These are phyloP conservation scores for Halictus ligatus DNA, from an alignment of 2,888 invertebrate genomes.

Conservation along the genomic window DNA sequence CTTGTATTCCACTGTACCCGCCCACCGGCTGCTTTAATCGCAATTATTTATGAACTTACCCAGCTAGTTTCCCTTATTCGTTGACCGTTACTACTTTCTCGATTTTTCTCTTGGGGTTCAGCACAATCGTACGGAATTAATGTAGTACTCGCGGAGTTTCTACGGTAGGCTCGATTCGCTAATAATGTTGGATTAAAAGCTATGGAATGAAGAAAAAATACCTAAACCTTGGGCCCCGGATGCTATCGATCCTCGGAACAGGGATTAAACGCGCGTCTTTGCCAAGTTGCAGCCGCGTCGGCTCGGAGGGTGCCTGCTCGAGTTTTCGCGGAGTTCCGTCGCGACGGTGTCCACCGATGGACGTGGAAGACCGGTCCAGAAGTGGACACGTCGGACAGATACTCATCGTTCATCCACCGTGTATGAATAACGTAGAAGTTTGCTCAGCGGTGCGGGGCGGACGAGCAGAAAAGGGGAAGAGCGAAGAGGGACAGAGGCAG, in stretches of 20 bases:
- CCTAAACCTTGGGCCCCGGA: neutral
- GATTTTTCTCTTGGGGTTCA: neutral
- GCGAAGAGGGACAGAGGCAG: conserved; percentile 55
- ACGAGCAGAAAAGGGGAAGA: conserved; percentile 32
- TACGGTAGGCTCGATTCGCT: neutral
- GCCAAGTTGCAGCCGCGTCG: neutral
- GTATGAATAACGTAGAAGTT: conserved; percentile 78
- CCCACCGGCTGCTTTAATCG: neutral
- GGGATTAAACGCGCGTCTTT: conserved; percentile 6
- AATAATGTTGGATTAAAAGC: neutral
- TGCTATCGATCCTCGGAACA: neutral
- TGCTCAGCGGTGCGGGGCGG: conserved; percentile 53
- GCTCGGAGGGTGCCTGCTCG: neutral
- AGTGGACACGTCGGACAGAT: conserved; percentile 69
- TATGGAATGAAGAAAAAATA: too few relatives aligned
- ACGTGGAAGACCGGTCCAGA: conserved; percentile 25
- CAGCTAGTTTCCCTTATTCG: neutral
- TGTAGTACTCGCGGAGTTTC: neutral
- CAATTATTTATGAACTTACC: neutral
- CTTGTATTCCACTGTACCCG: neutral
- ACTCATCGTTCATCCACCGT: conserved; percentile 76
- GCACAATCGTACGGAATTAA: neutral
- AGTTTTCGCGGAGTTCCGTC: conserved; percentile 36
- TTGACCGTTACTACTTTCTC: neutral
- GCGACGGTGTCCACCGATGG: conserved; percentile 37